Conservation (phyloP, 2,888 invertebrate genomes). For the Graphium colonna region DNA sequence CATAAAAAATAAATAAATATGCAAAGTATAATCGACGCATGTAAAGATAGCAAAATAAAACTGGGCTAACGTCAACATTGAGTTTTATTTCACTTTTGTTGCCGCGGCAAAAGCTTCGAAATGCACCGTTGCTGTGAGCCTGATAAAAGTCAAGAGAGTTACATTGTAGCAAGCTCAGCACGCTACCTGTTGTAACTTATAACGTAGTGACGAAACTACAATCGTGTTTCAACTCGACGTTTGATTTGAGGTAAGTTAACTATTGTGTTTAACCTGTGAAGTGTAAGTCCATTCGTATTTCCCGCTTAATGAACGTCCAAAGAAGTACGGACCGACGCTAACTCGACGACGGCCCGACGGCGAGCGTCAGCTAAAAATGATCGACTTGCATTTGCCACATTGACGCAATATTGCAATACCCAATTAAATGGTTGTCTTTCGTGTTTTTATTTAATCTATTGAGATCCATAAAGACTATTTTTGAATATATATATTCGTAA, state of each 20-base stretch:
- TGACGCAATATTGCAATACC: conserved; percentile 34
- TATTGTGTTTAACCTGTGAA: conserved; percentile 30
- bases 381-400: conserved; percentile 38
- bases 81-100: conserved; percentile 72
- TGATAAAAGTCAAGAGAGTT: conserved; percentile 56
- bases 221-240: conserved; percentile 26
- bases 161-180: conserved; percentile 52
- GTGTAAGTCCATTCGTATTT: conserved; percentile 44
- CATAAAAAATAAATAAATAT: too few relatives aligned
- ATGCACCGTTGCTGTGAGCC: conserved; percentile 47
- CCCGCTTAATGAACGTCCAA: conserved; percentile 64
- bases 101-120: conserved; percentile 59
- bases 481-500: too few relatives aligned
- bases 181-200: conserved; percentile 36
- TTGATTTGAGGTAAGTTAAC: conserved; percentile 40
- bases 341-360: conserved; percentile 59
- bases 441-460: too few relatives aligned
- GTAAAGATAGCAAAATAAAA: conserved; percentile 72
- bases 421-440: conserved; percentile 30
- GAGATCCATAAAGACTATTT: too few relatives aligned
- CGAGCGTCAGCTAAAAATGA: conserved; percentile 54
- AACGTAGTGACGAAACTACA: not conserved
- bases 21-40: too few relatives aligned
- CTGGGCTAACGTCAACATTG: conserved; percentile 73
- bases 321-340: conserved; percentile 50